A percentile compares a stretch with the other conserved stretches of the same genome.
Evolutionary conservation across 2,113 vertebrate genomes (phyloP).

Genomic region (Oncorhynchus gorbuscha): DNA sequence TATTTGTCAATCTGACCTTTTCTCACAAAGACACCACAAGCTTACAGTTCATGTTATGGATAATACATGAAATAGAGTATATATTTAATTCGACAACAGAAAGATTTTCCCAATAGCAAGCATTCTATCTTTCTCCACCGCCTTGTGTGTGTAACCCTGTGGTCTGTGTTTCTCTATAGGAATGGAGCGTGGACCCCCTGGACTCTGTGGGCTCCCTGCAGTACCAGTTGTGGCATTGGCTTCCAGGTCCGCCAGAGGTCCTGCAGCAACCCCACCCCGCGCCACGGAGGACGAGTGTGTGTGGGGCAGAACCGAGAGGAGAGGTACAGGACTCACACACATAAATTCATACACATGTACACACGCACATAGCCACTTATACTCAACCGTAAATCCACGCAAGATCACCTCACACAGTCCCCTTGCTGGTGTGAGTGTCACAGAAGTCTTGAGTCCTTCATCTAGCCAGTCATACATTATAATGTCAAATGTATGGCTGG

Average conservation of each 20-base stretch:
- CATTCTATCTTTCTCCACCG: too few species aligned
- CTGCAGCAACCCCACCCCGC: constrained; percentile 94
- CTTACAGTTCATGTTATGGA: too few species aligned
- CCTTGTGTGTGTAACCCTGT: background rate
- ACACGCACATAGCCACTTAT: background rate
- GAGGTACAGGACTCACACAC: constrained; percentile 70
- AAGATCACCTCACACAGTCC: background rate
- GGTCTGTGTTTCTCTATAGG: constrained; percentile 66
- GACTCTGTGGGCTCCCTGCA: constrained; percentile 95
- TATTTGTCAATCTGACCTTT: too few species aligned
- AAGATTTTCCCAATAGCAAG: too few species aligned
- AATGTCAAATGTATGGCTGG: constrained; percentile 19
- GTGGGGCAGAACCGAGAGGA: constrained; percentile 98
- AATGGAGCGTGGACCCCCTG: constrained; percentile 97
- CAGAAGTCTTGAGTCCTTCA: background rate
- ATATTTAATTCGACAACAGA: background rate
- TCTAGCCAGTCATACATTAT: background rate
- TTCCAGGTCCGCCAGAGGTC: constrained; percentile 97
- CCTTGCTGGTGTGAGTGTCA: background rate
- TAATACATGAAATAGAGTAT: too few species aligned
- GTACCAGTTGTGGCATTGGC: constrained; percentile 94
- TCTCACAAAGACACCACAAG: too few species aligned
- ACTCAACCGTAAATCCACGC: background rate
- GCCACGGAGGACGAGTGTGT: constrained; percentile 92
- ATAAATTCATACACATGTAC: background rate